Conservation (phyloP, 2,888 invertebrate genomes). For the Latrodectus hesperus region DNA sequence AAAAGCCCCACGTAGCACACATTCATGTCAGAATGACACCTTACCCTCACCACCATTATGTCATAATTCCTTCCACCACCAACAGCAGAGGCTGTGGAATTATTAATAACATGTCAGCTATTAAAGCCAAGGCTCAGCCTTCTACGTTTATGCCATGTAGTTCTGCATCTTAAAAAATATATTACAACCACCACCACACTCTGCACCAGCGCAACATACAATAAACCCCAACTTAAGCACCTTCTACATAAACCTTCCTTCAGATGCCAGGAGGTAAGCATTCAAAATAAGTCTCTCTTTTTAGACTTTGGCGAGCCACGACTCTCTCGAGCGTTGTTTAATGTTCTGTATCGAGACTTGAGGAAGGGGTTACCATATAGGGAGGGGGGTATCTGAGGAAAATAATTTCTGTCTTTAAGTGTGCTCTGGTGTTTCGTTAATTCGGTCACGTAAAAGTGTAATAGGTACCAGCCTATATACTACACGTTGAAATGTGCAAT, state of each 20-base stretch:
- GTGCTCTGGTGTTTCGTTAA: constrained; percentile 50
- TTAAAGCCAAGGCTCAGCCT: constrained; percentile 15
- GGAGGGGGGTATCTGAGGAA: constrained; percentile 17
- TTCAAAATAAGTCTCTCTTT: constrained; percentile 33
- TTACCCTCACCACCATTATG: constrained; percentile 26
- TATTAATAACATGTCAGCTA: constrained; percentile 53
- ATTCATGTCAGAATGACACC: constrained; percentile 25
- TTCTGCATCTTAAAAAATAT: constrained; percentile 2
- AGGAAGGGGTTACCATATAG: neutral
- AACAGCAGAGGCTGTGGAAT: constrained; percentile 19
- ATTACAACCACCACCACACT: neutral
- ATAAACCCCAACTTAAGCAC: neutral
- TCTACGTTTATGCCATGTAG: neutral
- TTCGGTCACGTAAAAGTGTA: constrained; percentile 47
- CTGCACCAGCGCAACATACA: neutral
- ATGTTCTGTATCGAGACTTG: constrained; percentile 37
- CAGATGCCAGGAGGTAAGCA: constrained; percentile 28
- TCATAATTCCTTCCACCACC: constrained; percentile 32
- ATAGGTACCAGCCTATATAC: constrained; percentile 18
- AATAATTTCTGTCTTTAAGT: constrained; percentile 50
- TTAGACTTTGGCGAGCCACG: constrained; percentile 13
- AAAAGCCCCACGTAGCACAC: neutral
- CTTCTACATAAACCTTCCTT: neutral
- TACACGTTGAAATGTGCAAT: constrained; percentile 33
- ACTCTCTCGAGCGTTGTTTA: constrained; percentile 16